Evolutionary conservation across 1,140 invertebrate species (phyloP), one percentile per base, ranked within the genome.

Genomic region (Homalodisca vitripennis): DNA sequence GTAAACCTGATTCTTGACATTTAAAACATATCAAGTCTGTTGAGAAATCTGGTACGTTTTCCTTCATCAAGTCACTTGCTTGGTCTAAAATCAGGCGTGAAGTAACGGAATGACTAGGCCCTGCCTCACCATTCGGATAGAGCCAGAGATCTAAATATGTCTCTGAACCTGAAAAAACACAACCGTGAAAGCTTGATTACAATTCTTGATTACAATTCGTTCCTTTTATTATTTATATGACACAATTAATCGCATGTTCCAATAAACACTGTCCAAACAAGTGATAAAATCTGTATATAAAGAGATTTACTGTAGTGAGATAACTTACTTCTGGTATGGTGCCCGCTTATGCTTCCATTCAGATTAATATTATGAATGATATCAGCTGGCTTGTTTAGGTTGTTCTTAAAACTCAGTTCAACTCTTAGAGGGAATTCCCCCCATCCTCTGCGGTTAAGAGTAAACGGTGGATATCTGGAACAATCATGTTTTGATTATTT

Each of bases 341-440:
- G 76, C n/a, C 93, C 93, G 1, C 91, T 92, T 74, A 88, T 91
- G n/a, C 89, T 89, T 73, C 88, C 85, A 78, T 95, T 93, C 55
- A 97, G 80, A 78, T 92, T 91, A 51, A 97, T 81, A 71, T 89
- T 84, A 80, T 97, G 93, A 70, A 92, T 86, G 3, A 96, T 80
- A 74, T 92, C 87, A 2, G 92, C 84, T 0, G 92, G 89, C 75
- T 92, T 92, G 77, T 95, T 92, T 13, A 88, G 77, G 2, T 80
- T 74, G 75, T 89, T 87, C 53, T 87, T 84, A 76, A 96, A 95
- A 79, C 90, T 90, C 10, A 96, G 79, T 76, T 93, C 90, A 10
- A 94, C 85, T 70, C 89, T 82, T 20, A 94, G 80, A 0, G 91
- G 91, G 82, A 97, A 97, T 82, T 96, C 93, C 17, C 94, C 94